Conservation (phyloP, 2,888 invertebrate species). For the Octodonta nipae region DNA sequence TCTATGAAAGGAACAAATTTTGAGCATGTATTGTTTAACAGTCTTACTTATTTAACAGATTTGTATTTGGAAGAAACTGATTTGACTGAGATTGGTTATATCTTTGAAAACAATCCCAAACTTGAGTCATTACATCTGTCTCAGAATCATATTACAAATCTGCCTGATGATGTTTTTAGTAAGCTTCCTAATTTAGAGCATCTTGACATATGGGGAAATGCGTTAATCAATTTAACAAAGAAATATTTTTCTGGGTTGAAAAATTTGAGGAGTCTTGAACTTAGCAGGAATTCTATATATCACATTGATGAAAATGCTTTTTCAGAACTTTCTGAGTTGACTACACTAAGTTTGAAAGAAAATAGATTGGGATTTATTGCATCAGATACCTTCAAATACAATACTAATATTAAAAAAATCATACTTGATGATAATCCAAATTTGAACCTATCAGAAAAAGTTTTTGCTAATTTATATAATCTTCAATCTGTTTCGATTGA, state of each 20-base stretch:
- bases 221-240: constrained; percentile 30
- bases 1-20: no score
- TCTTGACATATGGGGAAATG: constrained; percentile 53
- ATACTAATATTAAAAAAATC: no score
- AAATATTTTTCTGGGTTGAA: constrained; percentile 49
- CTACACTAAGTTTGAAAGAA: constrained; percentile 16
- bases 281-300: constrained; percentile 53
- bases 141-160: constrained; percentile 47
- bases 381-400: no score
- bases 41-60: constrained; percentile 14
- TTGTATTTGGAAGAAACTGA: constrained; percentile 16
- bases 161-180: constrained; percentile 49
- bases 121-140: constrained; percentile 56
- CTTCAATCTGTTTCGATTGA: no score
- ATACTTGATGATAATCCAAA: no score
- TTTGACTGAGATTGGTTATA: constrained; percentile 36
- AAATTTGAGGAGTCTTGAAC: constrained; percentile 52
- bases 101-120: constrained; percentile 49
- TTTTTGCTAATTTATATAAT: no score
- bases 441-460: no score
- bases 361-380: constrained; percentile 42
- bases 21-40: no score
- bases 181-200: constrained; percentile 46
- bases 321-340: constrained; percentile 15
- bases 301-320: constrained; percentile 50